Evolutionary conservation across 53 echinoderm and acorn worm species (phyloP).

Genomic region (Crossaster papposus): DNA sequence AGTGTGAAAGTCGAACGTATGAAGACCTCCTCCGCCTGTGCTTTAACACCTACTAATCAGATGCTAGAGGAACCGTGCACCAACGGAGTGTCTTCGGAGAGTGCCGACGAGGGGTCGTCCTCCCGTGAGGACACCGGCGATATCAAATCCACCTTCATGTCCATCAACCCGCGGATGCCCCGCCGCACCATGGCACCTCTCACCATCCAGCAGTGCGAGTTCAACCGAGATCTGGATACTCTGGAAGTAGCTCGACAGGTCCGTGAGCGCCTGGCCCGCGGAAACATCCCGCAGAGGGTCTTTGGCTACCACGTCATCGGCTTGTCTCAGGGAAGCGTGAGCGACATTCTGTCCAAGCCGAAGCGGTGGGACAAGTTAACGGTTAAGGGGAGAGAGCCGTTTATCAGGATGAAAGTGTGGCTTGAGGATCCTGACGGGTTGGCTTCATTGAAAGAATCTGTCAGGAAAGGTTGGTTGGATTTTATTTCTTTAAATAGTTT

Average conservation of each 20-base stretch:
- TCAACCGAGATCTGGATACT: conserved; percentile 81
- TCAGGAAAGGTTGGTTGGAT: conserved; percentile 71
- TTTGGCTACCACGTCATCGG: conserved; percentile 94
- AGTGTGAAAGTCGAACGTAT: conserved; percentile 26
- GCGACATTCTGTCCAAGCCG: conserved; percentile 89
- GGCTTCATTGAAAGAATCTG: conserved; percentile 76
- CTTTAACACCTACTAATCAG: conserved; percentile 14
- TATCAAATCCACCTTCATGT: conserved; percentile 54
- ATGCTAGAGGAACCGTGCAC: conserved; percentile 16
- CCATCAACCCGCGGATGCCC: conserved; percentile 51
- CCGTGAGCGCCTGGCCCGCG: conserved; percentile 76
- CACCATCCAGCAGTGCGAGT: conserved; percentile 75
- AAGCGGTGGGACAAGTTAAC: conserved; percentile 93
- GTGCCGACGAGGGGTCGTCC: conserved; percentile 31
- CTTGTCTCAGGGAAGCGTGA: conserved; percentile 98
- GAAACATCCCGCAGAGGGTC: conserved; percentile 91
- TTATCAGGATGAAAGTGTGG: conserved; percentile 96
- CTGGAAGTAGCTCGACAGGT: conserved; percentile 83
- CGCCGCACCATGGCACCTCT: conserved; percentile 72
- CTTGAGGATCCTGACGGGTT: conserved; percentile 78
- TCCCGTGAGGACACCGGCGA: conserved; percentile 26
- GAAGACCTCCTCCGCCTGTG: conserved; percentile 33
- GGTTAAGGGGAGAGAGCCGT: conserved; percentile 91
- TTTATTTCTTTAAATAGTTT: not conserved
- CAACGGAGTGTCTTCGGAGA: conserved; percentile 17